Evolutionary conservation across 2,888 invertebrate species (phyloP).

Genomic region (Andrena praecox): DNA sequence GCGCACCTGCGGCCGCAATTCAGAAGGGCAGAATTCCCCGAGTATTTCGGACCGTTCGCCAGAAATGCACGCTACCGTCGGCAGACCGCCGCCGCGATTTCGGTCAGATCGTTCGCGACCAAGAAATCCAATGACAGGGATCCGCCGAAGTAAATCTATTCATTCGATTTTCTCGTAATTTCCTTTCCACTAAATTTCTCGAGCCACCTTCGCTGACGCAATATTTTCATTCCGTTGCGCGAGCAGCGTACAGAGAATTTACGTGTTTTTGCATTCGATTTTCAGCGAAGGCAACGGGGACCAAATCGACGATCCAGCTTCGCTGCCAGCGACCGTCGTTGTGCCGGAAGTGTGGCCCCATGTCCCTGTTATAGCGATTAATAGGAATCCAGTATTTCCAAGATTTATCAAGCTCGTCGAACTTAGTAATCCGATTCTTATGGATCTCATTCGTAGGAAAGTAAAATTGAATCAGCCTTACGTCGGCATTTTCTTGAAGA

Average conservation of each 20-base stretch:
- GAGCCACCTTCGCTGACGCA: not conserved
- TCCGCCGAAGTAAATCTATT: slow-evolving; percentile 68
- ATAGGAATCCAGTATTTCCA: slow-evolving; percentile 98
- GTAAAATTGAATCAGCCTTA: slow-evolving; percentile 98
- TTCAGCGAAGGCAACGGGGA: slow-evolving; percentile 65
- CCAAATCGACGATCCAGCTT: slow-evolving; percentile 81
- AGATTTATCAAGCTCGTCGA: slow-evolving; percentile 99
- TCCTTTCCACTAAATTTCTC: not conserved
- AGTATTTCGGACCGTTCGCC: slow-evolving; percentile 38
- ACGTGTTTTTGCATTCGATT: not conserved
- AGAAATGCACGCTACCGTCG: slow-evolving; percentile 57
- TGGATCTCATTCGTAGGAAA: slow-evolving; percentile 96
- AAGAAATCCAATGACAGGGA: slow-evolving; percentile 73
- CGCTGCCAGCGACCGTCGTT: slow-evolving; percentile 93
- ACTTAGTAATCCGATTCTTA: slow-evolving; percentile 94
- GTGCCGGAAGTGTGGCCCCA: slow-evolving; percentile 99
- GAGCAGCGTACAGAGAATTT: not conserved
- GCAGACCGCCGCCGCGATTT: slow-evolving; percentile 60
- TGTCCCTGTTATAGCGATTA: slow-evolving; percentile 97
- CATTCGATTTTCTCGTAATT: not conserved
- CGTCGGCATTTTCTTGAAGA: slow-evolving; percentile 98
- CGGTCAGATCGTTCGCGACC: slow-evolving; percentile 73
- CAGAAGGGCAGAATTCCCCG: slow-evolving; percentile 30
- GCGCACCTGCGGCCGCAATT: slow-evolving; percentile 46
- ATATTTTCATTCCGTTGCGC: not conserved